phyloP scores from a whole-genome alignment of 2,888 invertebrate genomes.

The Temnothorax rugatulus region DNA sequence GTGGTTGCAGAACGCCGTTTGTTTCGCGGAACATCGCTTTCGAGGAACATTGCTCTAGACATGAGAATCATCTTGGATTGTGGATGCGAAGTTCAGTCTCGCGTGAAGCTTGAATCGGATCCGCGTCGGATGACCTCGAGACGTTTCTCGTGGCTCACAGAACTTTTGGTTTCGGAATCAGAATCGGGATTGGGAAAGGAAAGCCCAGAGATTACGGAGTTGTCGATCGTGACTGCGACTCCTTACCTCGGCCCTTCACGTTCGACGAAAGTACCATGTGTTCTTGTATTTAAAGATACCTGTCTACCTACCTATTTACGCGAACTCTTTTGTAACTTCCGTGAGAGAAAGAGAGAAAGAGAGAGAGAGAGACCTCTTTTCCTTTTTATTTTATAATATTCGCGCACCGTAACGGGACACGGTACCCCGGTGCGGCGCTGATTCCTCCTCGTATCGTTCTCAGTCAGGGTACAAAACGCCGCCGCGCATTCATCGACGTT shows the following conservation, averaged over 20 bases:
- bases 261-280: conserved; percentile 67
- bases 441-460: conserved; percentile 70
- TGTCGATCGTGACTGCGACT: conserved; percentile 21
- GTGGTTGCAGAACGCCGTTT: not conserved
- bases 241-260: conserved; percentile 43
- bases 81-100: conserved; percentile 24
- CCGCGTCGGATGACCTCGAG: not conserved
- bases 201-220: not conserved
- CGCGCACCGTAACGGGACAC: conserved; percentile 39
- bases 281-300: conserved; percentile 65
- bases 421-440: conserved; percentile 30
- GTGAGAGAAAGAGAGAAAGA: conserved; percentile 31
- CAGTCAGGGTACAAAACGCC: conserved; percentile 73
- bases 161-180: not conserved
- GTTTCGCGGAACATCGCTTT: not conserved
- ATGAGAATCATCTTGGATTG: not conserved
- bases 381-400: conserved; percentile 71
- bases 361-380: conserved; percentile 59
- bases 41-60: not conserved
- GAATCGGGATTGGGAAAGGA: not conserved
- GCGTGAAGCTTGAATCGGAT: not conserved
- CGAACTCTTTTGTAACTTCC: conserved; percentile 62
- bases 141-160: not conserved
- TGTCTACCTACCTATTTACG: conserved; percentile 52
- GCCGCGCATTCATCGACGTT: conserved; percentile 63